Percentiles rank a stretch among this genome's conserved stretches.
Evolutionary conservation across 2,888 invertebrate species (phyloP).

Genomic region (Geotrupes spiniger): DNA sequence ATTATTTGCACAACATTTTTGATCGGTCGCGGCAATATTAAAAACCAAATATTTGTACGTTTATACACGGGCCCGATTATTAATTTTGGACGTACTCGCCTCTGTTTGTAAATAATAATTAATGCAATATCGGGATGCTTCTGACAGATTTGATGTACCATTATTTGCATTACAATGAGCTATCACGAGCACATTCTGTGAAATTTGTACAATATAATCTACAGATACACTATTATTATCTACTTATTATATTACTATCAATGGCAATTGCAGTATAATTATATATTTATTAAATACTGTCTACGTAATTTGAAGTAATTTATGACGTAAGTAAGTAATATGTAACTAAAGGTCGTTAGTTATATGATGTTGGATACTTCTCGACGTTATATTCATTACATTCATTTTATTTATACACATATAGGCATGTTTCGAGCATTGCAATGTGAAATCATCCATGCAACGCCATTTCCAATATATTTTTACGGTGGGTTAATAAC

Average conservation of each 20-base stretch:
- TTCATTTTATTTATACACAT: too few species aligned
- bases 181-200: constrained; percentile 1
- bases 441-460: too few species aligned
- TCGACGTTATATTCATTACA: too few species aligned
- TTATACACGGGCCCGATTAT: not conserved
- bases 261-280: too few species aligned
- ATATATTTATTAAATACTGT: too few species aligned
- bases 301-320: too few species aligned
- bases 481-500: too few species aligned
- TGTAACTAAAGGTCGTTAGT: too few species aligned
- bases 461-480: too few species aligned
- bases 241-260: constrained; percentile 1
- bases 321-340: too few species aligned
- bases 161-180: constrained; percentile 4
- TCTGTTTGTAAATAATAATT: constrained; percentile 2
- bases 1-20: constrained; percentile 1
- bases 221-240: not conserved
- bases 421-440: too few species aligned
- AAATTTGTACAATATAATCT: constrained; percentile 3
- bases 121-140: constrained; percentile 1
- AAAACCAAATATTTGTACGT: constrained; percentile 2
- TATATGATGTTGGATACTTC: too few species aligned
- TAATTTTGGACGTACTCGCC: constrained; percentile 1
- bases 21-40: not conserved
- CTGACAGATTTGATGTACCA: constrained; percentile 4